Conservation (phyloP, 2,797 vertebrate species). For the Periophthalmus magnuspinnatus region DNA sequence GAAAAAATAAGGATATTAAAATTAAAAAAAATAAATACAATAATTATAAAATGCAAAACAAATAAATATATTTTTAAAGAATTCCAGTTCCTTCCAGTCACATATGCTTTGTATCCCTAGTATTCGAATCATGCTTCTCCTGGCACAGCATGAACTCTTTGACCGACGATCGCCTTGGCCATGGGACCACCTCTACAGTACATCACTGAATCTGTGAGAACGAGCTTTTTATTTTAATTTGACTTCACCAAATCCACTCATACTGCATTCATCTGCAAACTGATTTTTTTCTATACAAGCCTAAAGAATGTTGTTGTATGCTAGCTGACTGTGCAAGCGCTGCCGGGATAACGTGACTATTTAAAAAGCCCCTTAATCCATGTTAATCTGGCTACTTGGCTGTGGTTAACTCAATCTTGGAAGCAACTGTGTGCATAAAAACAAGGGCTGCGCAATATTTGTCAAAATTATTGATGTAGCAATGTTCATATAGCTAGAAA, state of each 20-base stretch:
- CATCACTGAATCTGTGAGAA: conserved; percentile 3
- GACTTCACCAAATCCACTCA: background rate
- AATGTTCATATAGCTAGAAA: too few species aligned
- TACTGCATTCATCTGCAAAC: conserved; percentile 3
- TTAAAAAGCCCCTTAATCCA: conserved; percentile 77
- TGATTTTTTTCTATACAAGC: conserved; percentile 29
- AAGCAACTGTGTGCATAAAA: conserved; percentile 24
- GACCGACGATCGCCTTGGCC: conserved; percentile 2
- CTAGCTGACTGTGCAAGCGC: conserved; percentile 58
- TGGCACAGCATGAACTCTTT: conserved; percentile 25
- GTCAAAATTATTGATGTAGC: background rate
- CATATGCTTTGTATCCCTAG: background rate
- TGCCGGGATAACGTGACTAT: conserved; percentile 76
- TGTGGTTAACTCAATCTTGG: conserved; percentile 72
- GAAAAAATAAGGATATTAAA: too few species aligned
- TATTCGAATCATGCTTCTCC: conserved; percentile 26
- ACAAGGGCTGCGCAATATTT: conserved; percentile 11
- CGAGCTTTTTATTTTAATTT: background rate
- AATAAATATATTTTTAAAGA: background rate
- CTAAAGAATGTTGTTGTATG: conserved; percentile 53
- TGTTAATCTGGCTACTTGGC: conserved; percentile 77
- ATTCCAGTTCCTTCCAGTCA: background rate
- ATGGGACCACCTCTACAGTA: background rate
- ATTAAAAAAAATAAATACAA: too few species aligned
- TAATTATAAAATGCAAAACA: too few species aligned